phyloP scores from a whole-genome alignment of 2,888 invertebrate species.

The Colletes collaris region DNA sequence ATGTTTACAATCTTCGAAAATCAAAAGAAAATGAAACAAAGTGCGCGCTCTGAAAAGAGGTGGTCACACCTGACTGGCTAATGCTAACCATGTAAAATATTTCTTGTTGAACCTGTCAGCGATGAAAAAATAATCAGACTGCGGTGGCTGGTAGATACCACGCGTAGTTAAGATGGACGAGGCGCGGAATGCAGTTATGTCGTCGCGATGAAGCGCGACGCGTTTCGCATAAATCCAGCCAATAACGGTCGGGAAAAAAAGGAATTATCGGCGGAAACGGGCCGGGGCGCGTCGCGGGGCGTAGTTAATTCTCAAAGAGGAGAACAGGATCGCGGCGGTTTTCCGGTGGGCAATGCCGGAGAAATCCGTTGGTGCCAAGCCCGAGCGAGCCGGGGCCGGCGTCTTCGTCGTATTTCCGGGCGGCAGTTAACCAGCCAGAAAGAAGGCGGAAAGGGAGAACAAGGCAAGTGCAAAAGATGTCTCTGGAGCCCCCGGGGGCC shows the following conservation, averaged over 20 bases:
- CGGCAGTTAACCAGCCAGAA: slow-evolving; percentile 61
- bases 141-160: no score
- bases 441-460: slow-evolving; percentile 42
- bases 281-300: not conserved
- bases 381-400: slow-evolving; percentile 10
- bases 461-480: slow-evolving; percentile 48
- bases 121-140: no score
- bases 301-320: slow-evolving; percentile 20
- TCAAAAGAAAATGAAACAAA: no score
- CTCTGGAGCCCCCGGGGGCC: slow-evolving; percentile 43
- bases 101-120: no score
- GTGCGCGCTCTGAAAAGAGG: no score
- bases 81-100: no score
- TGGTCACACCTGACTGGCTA: no score
- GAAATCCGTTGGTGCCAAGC: slow-evolving; percentile 44
- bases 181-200: no score
- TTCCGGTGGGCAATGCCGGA: slow-evolving; percentile 13
- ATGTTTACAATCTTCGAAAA: no score
- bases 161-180: no score
- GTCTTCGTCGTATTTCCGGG: slow-evolving; percentile 56
- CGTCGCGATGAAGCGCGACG: not conserved
- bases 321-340: slow-evolving; percentile 1
- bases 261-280: slow-evolving; percentile 4
- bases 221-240: not conserved
- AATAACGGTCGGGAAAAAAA: not conserved